Percentiles rank a stretch among this genome's conserved stretches.
These are phyloP conservation scores for Drosophila mayaguana DNA, from an alignment of 2,888 invertebrate genomes.

Conservation along the genomic window DNA sequence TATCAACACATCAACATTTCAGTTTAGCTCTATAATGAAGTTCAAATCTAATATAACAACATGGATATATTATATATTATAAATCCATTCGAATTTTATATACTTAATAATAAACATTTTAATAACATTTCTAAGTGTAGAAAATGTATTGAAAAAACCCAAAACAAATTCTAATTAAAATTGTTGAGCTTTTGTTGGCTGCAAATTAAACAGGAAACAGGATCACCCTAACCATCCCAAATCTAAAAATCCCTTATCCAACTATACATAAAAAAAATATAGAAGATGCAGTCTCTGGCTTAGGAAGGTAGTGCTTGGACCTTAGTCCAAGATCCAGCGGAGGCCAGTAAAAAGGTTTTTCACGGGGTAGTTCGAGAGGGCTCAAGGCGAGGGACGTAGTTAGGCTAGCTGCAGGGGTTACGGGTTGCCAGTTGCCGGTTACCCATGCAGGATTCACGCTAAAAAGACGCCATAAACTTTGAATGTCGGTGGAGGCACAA, in stretches of 20 bases:
- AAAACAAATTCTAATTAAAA: constrained; percentile 21
- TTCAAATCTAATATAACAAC: too few relatives aligned
- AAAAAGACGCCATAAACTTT: constrained; percentile 80
- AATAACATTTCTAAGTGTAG: constrained; percentile 7
- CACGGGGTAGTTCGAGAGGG: not conserved
- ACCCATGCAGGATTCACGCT: constrained; percentile 74
- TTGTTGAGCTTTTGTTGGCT: not conserved
- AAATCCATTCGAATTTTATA: too few relatives aligned
- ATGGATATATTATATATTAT: not conserved
- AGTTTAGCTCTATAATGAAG: too few relatives aligned
- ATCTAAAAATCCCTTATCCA: constrained; percentile 2
- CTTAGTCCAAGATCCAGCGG: constrained; percentile 37
- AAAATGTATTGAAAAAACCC: constrained; percentile 1
- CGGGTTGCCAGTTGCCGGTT: constrained; percentile 31
- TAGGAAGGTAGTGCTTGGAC: constrained; percentile 4
- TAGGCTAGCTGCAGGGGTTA: constrained; percentile 26
- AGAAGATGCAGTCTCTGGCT: constrained; percentile 55
- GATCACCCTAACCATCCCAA: not conserved
- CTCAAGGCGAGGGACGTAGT: not conserved
- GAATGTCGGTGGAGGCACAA: constrained; percentile 53
- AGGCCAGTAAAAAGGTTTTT: constrained; percentile 38
- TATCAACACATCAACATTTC: too few relatives aligned
- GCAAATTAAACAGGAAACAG: constrained; percentile 7
- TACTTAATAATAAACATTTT: not conserved
- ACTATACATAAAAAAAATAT: constrained; percentile 38